phyloP scores from a whole-genome alignment of 2,888 invertebrate genomes.

The Netelia fuscicornis region DNA sequence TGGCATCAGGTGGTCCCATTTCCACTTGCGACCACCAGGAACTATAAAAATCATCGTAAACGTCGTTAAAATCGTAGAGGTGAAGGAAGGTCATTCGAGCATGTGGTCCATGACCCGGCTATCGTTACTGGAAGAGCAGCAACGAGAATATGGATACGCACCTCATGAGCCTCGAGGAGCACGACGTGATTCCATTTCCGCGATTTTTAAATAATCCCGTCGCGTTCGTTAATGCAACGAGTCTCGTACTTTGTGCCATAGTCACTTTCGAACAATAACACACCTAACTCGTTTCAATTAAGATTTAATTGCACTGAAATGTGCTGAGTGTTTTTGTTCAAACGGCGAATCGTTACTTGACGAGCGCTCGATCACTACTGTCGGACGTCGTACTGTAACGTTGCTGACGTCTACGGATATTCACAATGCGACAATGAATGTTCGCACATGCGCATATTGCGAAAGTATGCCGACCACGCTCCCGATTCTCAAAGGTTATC shows the following conservation, averaged over 20 bases:
- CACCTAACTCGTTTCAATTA: conserved; percentile 43
- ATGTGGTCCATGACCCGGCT: conserved; percentile 39
- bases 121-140: conserved; percentile 34
- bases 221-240: conserved; percentile 67
- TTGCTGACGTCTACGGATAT: conserved; percentile 29
- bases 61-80: conserved; percentile 12
- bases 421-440: conserved; percentile 1
- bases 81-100: conserved; percentile 51
- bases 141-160: conserved; percentile 58
- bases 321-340: conserved; percentile 4
- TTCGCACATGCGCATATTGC: conserved; percentile 16
- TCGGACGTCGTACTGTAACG: conserved; percentile 1
- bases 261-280: conserved; percentile 46
- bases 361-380: conserved; percentile 29
- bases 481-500: neutral
- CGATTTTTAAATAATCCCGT: conserved; percentile 72
- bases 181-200: conserved; percentile 66
- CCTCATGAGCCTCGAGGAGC: conserved; percentile 72
- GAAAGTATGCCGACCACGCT: neutral
- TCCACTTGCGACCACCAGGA: conserved; percentile 95
- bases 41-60: conserved; percentile 84
- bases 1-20: conserved; percentile 99
- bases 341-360: conserved; percentile 41
- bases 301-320: conserved; percentile 38
- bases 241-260: conserved; percentile 76